phyloP scores from a whole-genome alignment of 2,797 vertebrate genomes.

The Ambastaia sidthimunki region DNA sequence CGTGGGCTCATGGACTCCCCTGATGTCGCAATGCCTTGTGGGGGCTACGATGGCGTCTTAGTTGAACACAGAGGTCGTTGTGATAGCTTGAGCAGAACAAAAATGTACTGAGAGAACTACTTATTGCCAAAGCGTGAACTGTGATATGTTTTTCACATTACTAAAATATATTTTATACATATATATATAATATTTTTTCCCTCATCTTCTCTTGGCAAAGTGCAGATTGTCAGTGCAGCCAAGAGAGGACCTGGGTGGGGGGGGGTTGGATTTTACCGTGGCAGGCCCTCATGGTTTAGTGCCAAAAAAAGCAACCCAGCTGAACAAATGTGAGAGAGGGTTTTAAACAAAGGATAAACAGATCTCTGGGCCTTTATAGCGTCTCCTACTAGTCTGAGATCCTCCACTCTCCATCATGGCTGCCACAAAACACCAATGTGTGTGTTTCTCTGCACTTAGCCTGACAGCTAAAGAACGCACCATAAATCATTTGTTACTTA shows the following conservation, averaged over 20 bases:
- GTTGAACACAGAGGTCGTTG: not conserved
- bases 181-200: not conserved
- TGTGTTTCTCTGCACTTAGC: constrained; percentile 71
- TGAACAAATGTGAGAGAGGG: constrained; percentile 52
- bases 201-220: constrained; percentile 20
- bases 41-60: not conserved
- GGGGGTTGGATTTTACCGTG: constrained; percentile 31
- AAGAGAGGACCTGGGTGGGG: constrained; percentile 41
- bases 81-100: constrained; percentile 14
- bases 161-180: constrained; percentile 9
- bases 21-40: constrained; percentile 22
- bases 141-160: constrained; percentile 42
- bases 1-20: constrained; percentile 24
- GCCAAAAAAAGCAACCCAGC: constrained; percentile 62
- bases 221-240: constrained; percentile 17
- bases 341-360: constrained; percentile 55
- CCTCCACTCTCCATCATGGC: constrained; percentile 73
- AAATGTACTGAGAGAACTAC: not conserved
- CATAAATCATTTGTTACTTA: constrained; percentile 73
- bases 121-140: constrained; percentile 1
- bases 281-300: constrained; percentile 51
- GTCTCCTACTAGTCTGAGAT: constrained; percentile 65
- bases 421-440: constrained; percentile 71
- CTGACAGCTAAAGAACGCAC: constrained; percentile 74
- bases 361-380: constrained; percentile 20